Percentiles rank a stretch among this genome's conserved stretches.
These are phyloP conservation scores for Drosophila mauritiana DNA, from an alignment of 1,140 invertebrate species.

Conservation along the genomic window DNA sequence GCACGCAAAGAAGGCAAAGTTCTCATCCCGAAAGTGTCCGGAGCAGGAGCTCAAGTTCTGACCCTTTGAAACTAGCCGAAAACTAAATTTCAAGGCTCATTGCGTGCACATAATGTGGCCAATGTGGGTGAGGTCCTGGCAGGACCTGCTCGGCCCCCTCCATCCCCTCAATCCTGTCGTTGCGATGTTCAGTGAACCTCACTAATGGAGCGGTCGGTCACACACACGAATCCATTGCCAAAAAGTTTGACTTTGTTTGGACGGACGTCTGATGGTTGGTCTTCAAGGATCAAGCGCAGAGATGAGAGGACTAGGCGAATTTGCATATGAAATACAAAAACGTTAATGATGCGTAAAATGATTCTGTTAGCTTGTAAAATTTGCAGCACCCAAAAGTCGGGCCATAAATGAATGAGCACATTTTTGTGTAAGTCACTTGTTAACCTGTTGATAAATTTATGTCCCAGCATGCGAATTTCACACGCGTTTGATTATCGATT, in stretches of 20 bases:
- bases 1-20: conserved; percentile 34
- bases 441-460: conserved; percentile 82
- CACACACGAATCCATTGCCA: conserved; percentile 39
- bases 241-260: conserved; percentile 76
- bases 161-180: conserved; percentile 5
- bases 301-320: conserved; percentile 37
- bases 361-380: conserved; percentile 83
- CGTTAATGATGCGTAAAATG: conserved; percentile 82
- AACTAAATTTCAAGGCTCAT: conserved; percentile 83
- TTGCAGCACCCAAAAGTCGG: conserved; percentile 57
- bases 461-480: conserved; percentile 45
- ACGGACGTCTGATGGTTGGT: conserved; percentile 58
- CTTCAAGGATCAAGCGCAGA: conserved; percentile 9
- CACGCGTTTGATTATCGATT: conserved; percentile 69
- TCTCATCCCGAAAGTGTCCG: conserved; percentile 47
- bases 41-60: conserved; percentile 37
- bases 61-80: conserved; percentile 75
- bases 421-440: conserved; percentile 62
- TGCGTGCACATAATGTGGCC: conserved; percentile 81
- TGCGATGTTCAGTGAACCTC: conserved; percentile 73
- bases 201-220: conserved; percentile 68
- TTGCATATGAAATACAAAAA: conserved; percentile 83
- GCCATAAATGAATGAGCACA: conserved; percentile 73
- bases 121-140: conserved; percentile 56
- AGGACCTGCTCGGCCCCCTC: conserved; percentile 10